phyloP scores from a whole-genome alignment of 2,888 invertebrate species.

The Epinotia demarniana region DNA sequence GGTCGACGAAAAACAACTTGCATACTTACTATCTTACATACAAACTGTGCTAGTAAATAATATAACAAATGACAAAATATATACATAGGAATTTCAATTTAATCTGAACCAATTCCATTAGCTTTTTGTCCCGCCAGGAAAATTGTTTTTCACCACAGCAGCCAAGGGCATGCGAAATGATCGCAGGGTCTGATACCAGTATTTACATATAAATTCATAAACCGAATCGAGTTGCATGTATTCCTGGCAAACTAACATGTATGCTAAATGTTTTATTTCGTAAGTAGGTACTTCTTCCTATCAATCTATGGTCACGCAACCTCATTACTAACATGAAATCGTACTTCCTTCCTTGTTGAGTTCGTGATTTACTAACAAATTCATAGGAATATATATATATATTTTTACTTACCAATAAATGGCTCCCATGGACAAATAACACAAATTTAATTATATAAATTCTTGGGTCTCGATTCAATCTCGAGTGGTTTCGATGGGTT shows the following conservation, averaged over 20 bases:
- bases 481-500: too few relatives aligned
- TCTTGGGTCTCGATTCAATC: too few relatives aligned
- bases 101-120: constrained; percentile 21
- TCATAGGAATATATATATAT: too few relatives aligned
- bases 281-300: not conserved
- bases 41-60: too few relatives aligned
- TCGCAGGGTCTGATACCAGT: constrained; percentile 20
- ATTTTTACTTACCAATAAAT: too few relatives aligned
- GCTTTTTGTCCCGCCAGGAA: constrained; percentile 10
- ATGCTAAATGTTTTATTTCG: not conserved
- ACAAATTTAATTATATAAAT: too few relatives aligned
- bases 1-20: too few relatives aligned
- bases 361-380: too few relatives aligned
- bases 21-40: too few relatives aligned
- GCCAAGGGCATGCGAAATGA: constrained; percentile 21
- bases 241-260: constrained; percentile 8
- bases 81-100: constrained; percentile 1
- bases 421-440: too few relatives aligned
- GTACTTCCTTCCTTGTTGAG: not conserved
- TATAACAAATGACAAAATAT: too few relatives aligned
- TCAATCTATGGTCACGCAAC: not conserved
- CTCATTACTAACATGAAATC: not conserved
- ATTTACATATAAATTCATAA: constrained; percentile 25
- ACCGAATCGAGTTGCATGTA: constrained; percentile 12
- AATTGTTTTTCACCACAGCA: constrained; percentile 35